phyloP scores from a whole-genome alignment of 2,797 vertebrate genomes.

The Sebastes itinus region DNA sequence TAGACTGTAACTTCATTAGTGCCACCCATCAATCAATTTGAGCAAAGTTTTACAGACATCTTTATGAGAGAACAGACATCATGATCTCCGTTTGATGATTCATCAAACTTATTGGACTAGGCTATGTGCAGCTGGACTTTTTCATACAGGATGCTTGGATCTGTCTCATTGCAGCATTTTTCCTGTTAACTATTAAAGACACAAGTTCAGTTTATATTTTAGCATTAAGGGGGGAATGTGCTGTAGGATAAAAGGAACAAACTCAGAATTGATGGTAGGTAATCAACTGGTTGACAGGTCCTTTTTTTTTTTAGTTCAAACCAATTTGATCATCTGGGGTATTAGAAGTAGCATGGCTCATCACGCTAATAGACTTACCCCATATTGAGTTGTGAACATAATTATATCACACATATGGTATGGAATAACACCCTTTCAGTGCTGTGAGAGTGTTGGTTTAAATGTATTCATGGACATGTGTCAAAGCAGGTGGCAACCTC shows the following conservation, averaged over 20 bases:
- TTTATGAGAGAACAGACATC: constrained; percentile 39
- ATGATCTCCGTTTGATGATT: constrained; percentile 18
- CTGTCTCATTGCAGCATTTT: neutral
- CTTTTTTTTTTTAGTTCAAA: neutral
- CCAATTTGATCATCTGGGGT: neutral
- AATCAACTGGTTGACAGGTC: neutral
- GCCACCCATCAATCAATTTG: constrained; percentile 47
- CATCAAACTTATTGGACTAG: neutral
- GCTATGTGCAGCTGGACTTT: neutral
- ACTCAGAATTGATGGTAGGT: neutral
- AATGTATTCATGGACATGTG: neutral
- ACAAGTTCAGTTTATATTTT: neutral
- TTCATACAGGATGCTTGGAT: neutral
- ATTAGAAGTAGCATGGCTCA: neutral
- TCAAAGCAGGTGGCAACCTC: neutral
- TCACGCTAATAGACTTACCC: neutral
- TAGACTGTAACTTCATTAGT: constrained; percentile 48
- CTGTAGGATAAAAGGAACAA: neutral
- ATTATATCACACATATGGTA: neutral
- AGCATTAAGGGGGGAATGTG: neutral
- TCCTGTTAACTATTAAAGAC: neutral
- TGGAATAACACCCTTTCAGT: neutral
- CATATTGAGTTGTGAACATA: neutral
- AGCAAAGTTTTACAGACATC: constrained; percentile 46
- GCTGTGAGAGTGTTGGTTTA: neutral